These are phyloP conservation scores for Zoanthus gigantus DNA, from an alignment of 92 coral and sea anemone species.

Conservation along the genomic window DNA sequence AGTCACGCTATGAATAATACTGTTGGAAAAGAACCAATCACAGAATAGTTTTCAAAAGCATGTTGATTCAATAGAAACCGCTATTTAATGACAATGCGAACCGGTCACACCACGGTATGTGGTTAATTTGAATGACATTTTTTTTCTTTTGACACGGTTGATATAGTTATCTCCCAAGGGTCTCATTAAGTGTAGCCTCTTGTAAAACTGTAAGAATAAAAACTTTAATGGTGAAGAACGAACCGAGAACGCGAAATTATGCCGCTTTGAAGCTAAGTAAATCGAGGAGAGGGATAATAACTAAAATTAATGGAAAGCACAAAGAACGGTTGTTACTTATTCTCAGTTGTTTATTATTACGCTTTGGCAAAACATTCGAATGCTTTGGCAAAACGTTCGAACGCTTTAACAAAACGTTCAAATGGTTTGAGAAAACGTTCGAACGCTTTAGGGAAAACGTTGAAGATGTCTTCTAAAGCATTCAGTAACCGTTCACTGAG, in stretches of 20 bases:
- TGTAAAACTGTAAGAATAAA: constrained; percentile 2
- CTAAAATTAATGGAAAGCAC: constrained; percentile 21
- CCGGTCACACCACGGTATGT: constrained; percentile 6
- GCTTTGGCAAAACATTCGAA: no score
- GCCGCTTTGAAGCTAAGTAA: background rate
- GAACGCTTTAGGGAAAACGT: no score
- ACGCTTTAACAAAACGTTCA: no score
- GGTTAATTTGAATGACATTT: constrained; percentile 12
- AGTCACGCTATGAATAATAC: constrained; percentile 7
- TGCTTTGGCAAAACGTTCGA: no score
- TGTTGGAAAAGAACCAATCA: background rate
- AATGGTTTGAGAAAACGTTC: no score
- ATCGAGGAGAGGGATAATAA: constrained; percentile 19
- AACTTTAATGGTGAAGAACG: constrained; percentile 7
- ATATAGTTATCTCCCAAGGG: constrained; percentile 4
- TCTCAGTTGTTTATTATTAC: background rate
- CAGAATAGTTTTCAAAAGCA: background rate
- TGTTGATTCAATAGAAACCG: background rate
- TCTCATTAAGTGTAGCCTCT: constrained; percentile 15
- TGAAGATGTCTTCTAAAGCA: no score
- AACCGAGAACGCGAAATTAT: constrained; percentile 5
- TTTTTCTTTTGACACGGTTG: constrained; percentile 9
- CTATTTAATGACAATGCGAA: background rate
- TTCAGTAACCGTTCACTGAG: no score
- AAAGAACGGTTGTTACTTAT: constrained; percentile 17